Evolutionary conservation across 2,113 vertebrate genomes (phyloP).

Genomic region (Saguinus midas): DNA sequence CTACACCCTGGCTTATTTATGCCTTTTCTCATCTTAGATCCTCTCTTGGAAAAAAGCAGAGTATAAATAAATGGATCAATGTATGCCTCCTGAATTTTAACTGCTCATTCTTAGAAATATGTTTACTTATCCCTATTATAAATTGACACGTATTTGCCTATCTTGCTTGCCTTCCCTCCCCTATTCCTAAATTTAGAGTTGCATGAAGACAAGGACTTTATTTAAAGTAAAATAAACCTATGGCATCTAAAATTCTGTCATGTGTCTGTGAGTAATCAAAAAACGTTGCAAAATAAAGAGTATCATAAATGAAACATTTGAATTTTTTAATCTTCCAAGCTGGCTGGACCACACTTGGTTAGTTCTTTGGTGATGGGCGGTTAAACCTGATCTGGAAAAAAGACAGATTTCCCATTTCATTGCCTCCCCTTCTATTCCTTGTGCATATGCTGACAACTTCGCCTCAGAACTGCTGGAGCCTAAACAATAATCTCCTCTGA

Average conservation of each 20-base stretch:
- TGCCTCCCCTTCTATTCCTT: background rate
- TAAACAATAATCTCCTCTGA: background rate
- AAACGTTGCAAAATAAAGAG: background rate
- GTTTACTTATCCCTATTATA: background rate
- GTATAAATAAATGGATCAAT: background rate
- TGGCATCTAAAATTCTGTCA: background rate
- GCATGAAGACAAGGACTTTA: background rate
- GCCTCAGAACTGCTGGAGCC: background rate
- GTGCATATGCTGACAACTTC: background rate
- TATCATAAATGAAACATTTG: background rate
- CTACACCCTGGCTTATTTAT: background rate
- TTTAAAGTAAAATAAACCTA: background rate
- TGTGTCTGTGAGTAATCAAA: background rate
- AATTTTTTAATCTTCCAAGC: background rate
- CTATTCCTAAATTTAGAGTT: background rate
- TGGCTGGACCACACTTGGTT: background rate
- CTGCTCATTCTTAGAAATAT: background rate
- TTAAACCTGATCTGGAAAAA: conserved; percentile 4
- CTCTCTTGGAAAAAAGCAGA: background rate
- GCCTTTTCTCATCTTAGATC: background rate
- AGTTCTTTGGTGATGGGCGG: background rate
- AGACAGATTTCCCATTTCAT: background rate
- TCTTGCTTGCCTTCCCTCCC: background rate
- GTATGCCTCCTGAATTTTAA: background rate
- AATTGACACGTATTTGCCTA: background rate